Conservation (phyloP, 2,113 vertebrate species). For the human region DNA sequence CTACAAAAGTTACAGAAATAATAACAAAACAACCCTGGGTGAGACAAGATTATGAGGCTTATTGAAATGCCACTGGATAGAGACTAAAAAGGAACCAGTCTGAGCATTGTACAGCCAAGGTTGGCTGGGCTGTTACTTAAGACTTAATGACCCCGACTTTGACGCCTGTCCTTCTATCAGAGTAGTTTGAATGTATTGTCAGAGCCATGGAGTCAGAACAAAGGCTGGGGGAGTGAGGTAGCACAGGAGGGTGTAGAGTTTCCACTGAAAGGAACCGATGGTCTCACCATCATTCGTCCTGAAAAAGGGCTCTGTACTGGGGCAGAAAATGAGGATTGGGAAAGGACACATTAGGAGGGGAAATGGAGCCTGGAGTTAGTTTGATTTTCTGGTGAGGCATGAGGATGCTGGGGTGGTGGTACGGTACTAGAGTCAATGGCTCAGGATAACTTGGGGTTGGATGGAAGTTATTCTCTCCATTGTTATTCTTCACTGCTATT, state of each 20-base stretch:
- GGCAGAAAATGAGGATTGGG: background rate
- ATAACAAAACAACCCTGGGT: background rate
- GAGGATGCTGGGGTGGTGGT: rapidly evolving
- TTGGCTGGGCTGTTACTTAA: background rate
- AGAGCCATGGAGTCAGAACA: background rate
- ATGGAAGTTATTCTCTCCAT: background rate
- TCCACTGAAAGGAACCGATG: background rate
- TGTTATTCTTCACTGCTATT: background rate
- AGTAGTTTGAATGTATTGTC: background rate
- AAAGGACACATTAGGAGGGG: background rate
- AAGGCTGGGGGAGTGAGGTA: rapidly evolving
- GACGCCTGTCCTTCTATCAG: background rate
- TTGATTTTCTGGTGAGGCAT: background rate
- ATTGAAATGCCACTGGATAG: background rate
- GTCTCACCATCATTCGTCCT: background rate
- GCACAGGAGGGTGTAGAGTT: rapidly evolving
- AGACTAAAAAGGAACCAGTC: background rate
- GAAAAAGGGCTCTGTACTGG: background rate
- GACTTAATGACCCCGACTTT: background rate
- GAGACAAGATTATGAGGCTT: background rate
- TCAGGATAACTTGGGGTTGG: background rate
- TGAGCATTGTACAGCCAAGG: background rate
- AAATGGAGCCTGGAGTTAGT: background rate
- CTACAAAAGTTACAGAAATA: background rate
- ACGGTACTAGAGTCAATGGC: rapidly evolving